Evolutionary conservation across 2,888 invertebrate species (phyloP).

Genomic region (Aphelenchoides bicaudatus): DNA sequence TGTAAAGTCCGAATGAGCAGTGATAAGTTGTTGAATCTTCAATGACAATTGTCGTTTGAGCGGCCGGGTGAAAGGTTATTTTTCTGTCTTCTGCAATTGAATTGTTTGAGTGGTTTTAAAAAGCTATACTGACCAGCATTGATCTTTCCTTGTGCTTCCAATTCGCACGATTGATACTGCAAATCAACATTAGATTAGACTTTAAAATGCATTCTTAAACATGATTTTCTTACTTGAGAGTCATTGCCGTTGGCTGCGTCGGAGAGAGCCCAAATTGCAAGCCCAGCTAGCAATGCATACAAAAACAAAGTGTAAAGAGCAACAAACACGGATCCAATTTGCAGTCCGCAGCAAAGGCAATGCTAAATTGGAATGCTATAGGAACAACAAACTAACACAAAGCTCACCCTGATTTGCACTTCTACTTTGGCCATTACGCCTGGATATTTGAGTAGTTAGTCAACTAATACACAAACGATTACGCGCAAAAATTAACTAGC

Average conservation of each 20-base stretch:
- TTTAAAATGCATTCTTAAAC: too few relatives aligned
- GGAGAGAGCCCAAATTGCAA: constrained; percentile 52
- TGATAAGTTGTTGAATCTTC: constrained; percentile 58
- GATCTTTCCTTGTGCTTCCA: constrained; percentile 56
- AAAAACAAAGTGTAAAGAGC: constrained; percentile 58
- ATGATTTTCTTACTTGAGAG: too few relatives aligned
- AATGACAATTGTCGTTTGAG: constrained; percentile 50
- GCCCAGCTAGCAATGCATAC: constrained; percentile 48
- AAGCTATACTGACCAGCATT: constrained; percentile 41
- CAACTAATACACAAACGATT: too few relatives aligned
- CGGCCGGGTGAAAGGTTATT: constrained; percentile 43
- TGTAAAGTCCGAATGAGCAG: constrained; percentile 59
- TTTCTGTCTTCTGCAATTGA: constrained; percentile 49
- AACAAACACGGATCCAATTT: constrained; percentile 53
- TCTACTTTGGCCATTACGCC: constrained; percentile 22
- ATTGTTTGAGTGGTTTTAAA: background rate
- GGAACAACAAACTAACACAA: too few relatives aligned
- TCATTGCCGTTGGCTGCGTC: constrained; percentile 51
- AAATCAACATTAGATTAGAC: too few relatives aligned
- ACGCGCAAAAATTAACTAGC: too few relatives aligned
- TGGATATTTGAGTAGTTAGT: too few relatives aligned
- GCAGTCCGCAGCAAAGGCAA: constrained; percentile 60
- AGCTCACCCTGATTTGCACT: too few relatives aligned
- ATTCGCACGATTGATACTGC: constrained; percentile 52
- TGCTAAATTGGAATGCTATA: too few relatives aligned